These are phyloP conservation scores for Etheostoma spectabile DNA, from an alignment of 2,113 vertebrate species.

Conservation along the genomic window DNA sequence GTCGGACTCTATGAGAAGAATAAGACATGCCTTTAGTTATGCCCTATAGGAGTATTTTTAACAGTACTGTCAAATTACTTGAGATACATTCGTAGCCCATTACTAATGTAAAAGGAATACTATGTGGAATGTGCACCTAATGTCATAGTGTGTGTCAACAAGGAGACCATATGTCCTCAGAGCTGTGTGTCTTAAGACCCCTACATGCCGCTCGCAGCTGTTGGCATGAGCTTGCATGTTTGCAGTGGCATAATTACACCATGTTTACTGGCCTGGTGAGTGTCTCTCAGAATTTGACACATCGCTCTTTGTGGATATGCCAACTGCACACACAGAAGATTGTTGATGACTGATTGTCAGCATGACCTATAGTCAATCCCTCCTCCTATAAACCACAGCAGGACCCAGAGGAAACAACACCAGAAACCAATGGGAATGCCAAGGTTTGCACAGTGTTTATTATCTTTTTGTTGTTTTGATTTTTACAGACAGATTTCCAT, in stretches of 20 bases:
- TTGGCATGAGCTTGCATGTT: conserved; percentile 9
- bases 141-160: not conserved
- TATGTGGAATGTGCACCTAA: not conserved
- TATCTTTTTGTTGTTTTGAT: not conserved
- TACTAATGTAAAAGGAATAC: not conserved
- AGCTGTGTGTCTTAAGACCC: not conserved
- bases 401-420: not conserved
- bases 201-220: conserved; percentile 24
- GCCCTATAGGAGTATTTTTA: not conserved
- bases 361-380: not conserved
- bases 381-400: not conserved
- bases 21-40: no score
- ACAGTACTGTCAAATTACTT: not conserved
- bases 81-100: not conserved
- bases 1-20: not conserved
- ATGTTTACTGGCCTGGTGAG: conserved; percentile 40
- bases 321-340: conserved; percentile 36
- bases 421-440: not conserved
- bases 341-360: conserved; percentile 20
- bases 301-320: conserved; percentile 20
- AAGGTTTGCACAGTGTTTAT: not conserved
- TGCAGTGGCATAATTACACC: conserved; percentile 42
- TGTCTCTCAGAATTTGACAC: conserved; percentile 29
- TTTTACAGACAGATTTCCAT: not conserved
- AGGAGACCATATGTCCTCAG: conserved; percentile 19